Conservation (phyloP, 2,797 vertebrate species). For the Channallabes apus region DNA sequence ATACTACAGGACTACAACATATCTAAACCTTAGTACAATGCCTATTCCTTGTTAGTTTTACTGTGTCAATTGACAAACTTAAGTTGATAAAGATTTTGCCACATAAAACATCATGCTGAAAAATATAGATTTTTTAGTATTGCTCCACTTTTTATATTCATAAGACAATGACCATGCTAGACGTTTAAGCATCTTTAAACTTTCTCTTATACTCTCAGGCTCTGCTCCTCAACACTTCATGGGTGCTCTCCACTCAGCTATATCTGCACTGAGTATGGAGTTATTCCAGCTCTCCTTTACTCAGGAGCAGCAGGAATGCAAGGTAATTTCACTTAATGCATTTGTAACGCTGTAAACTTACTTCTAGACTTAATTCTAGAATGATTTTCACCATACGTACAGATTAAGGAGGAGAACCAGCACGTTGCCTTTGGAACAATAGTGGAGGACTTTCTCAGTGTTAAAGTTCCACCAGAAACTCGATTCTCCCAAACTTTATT, state of each 20-base stretch:
- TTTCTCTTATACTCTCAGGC: constrained; percentile 56
- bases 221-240: constrained; percentile 65
- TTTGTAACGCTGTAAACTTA: neutral
- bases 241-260: constrained; percentile 69
- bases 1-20: neutral
- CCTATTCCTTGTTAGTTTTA: neutral
- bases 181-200: neutral
- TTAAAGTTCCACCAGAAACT: constrained; percentile 65
- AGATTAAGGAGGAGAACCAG: constrained; percentile 53
- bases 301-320: constrained; percentile 59
- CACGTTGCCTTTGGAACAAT: constrained; percentile 57
- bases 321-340: constrained; percentile 31
- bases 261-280: constrained; percentile 72
- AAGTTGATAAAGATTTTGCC: neutral
- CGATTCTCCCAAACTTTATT: constrained; percentile 67
- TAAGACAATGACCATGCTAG: neutral
- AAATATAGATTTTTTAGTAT: neutral
- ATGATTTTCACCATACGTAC: neutral
- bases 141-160: neutral
- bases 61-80: neutral
- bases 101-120: neutral
- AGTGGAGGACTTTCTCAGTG: constrained; percentile 70
- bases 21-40: neutral
- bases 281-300: constrained; percentile 72
- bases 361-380: neutral